Conservation (phyloP, 2,797 vertebrate species). For the Lagorchestes hirsutus region DNA sequence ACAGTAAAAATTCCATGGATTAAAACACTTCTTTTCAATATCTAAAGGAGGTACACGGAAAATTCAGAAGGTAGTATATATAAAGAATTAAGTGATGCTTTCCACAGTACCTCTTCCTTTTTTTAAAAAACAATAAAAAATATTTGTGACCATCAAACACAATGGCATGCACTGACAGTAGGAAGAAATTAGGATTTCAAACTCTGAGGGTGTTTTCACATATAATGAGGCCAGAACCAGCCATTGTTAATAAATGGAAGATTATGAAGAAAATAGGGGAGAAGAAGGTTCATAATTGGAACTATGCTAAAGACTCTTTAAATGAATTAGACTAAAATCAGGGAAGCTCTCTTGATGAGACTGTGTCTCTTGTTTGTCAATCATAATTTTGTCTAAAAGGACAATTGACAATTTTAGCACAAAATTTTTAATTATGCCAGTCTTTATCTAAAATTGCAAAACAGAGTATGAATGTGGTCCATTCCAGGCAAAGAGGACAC, state of each 20-base stretch:
- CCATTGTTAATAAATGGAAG: slow-evolving; percentile 30
- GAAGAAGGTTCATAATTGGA: slow-evolving; percentile 35
- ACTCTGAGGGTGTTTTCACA: background rate
- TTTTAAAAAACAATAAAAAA: background rate
- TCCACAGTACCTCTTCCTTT: background rate
- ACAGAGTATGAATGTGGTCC: slow-evolving; percentile 9
- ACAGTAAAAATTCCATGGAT: background rate
- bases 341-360: slow-evolving; percentile 18
- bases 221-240: background rate
- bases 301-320: background rate
- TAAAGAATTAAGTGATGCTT: slow-evolving; percentile 14
- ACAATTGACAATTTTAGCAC: slow-evolving; percentile 48
- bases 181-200: slow-evolving; percentile 33
- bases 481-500: slow-evolving; percentile 34
- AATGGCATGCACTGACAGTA: background rate
- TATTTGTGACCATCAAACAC: background rate
- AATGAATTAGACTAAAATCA: slow-evolving; percentile 43
- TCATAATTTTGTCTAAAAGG: slow-evolving; percentile 34
- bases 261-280: background rate
- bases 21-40: slow-evolving; percentile 1
- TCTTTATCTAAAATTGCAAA: slow-evolving; percentile 36
- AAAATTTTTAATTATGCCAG: slow-evolving; percentile 37
- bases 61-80: background rate
- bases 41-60: background rate
- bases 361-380: slow-evolving; percentile 28